Evolutionary conservation across 2,797 vertebrate species (phyloP).

Genomic region (Pristis pectinata): DNA sequence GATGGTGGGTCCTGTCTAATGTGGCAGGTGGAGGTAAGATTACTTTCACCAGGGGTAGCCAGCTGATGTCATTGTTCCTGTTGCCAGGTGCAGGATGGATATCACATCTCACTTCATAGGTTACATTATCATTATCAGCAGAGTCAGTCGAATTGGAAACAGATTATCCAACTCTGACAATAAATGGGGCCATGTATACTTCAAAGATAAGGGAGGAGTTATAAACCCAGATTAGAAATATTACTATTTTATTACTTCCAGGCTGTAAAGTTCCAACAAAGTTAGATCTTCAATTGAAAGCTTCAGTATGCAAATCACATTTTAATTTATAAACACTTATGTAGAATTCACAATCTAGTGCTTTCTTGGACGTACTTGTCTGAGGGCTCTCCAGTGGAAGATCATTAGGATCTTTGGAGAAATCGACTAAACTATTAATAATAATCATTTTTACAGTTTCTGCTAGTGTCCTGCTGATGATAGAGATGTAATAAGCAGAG

Average conservation of each 20-base stretch:
- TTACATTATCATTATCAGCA: not conserved
- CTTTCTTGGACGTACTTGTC: not conserved
- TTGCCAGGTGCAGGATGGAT: not conserved
- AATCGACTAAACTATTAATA: not conserved
- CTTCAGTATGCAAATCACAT: not conserved
- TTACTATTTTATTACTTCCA: not conserved
- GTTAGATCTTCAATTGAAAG: not conserved
- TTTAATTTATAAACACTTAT: not conserved
- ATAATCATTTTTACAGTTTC: not conserved
- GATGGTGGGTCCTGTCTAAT: not conserved
- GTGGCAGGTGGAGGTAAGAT: not conserved
- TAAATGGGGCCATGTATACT: not conserved
- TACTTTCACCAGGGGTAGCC: not conserved
- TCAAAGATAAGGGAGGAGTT: not conserved
- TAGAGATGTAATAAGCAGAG: not conserved
- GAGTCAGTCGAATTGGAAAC: not conserved
- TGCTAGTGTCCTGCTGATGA: not conserved
- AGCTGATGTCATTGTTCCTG: slow-evolving; percentile 23
- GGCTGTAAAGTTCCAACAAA: not conserved
- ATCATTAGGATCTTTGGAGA: not conserved
- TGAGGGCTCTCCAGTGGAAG: not conserved
- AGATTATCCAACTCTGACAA: not conserved
- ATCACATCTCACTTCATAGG: not conserved
- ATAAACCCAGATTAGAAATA: not conserved
- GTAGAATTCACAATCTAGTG: not conserved